phyloP scores from a whole-genome alignment of 1,140 invertebrate species.

The Anastrepha ludens region DNA sequence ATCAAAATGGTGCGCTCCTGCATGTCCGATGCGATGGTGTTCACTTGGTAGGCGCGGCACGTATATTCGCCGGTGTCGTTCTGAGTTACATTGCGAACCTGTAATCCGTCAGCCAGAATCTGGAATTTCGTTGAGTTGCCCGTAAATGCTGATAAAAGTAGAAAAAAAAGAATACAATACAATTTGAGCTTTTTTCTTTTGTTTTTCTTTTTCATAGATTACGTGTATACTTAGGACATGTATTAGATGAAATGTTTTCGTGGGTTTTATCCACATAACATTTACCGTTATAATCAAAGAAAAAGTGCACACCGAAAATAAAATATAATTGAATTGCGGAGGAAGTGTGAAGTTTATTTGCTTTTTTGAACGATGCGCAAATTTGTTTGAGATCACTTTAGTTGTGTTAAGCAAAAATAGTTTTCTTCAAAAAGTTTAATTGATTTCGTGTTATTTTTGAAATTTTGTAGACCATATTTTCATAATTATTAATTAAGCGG shows the following conservation, averaged over 20 bases:
- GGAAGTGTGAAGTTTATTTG: too few species aligned
- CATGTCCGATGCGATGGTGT: slow-evolving; percentile 74
- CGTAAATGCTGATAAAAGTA: slow-evolving; percentile 53
- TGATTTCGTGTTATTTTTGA: too few species aligned
- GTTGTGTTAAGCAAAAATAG: too few species aligned
- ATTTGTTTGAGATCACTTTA: too few species aligned
- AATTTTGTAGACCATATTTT: too few species aligned
- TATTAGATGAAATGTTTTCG: neutral
- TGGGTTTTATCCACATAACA: neutral
- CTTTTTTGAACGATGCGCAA: too few species aligned
- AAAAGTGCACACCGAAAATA: neutral
- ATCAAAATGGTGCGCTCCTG: slow-evolving; percentile 75
- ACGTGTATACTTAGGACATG: slow-evolving; percentile 1
- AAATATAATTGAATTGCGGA: neutral
- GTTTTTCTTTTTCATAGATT: neutral
- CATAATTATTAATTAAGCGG: too few species aligned
- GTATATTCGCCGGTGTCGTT: slow-evolving; percentile 77
- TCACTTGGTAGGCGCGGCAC: slow-evolving; percentile 76
- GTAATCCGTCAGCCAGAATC: slow-evolving; percentile 75
- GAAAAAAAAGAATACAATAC: slow-evolving; percentile 50
- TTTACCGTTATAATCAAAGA: slow-evolving; percentile 10
- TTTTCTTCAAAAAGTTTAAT: too few species aligned
- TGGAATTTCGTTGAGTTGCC: slow-evolving; percentile 71
- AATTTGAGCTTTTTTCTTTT: slow-evolving; percentile 17
- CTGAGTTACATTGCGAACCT: slow-evolving; percentile 75